A percentile compares a stretch with the other conserved stretches of the same genome.
Conservation (phyloP, 2,888 invertebrate genomes). For the Bombylius major region DNA sequence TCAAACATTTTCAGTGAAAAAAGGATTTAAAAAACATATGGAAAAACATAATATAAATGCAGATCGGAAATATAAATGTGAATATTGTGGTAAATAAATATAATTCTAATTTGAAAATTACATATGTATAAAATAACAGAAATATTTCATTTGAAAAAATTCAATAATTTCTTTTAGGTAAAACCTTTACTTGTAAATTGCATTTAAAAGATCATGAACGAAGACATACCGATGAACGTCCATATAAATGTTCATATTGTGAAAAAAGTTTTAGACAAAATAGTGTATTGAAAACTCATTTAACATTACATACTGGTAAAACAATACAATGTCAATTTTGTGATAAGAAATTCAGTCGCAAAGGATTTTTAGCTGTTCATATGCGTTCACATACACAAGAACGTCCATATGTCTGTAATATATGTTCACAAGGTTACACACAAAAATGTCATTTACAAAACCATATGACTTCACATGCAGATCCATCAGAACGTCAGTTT, state of each 20-base stretch:
- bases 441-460: constrained; percentile 2
- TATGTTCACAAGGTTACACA: constrained; percentile 1
- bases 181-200: neutral
- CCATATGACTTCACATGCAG: neutral
- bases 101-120: neutral
- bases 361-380: constrained; percentile 4
- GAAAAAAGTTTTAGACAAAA: neutral
- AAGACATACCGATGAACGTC: constrained; percentile 2
- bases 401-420: constrained; percentile 4
- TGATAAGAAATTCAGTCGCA: constrained; percentile 6
- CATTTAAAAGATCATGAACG: neutral
- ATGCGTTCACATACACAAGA: constrained; percentile 6
- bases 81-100: neutral
- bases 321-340: constrained; percentile 5
- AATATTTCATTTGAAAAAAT: neutral
- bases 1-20: neutral
- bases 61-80: neutral
- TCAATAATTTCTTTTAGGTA: neutral
- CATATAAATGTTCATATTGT: constrained; percentile 1
- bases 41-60: neutral
- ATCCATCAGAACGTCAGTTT: neutral
- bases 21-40: neutral
- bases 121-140: too few species aligned
- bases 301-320: constrained; percentile 6
- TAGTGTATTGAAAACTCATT: constrained; percentile 1